These are phyloP conservation scores for Eucera pruinosa DNA, from an alignment of 2,888 invertebrate species.

Conservation along the genomic window DNA sequence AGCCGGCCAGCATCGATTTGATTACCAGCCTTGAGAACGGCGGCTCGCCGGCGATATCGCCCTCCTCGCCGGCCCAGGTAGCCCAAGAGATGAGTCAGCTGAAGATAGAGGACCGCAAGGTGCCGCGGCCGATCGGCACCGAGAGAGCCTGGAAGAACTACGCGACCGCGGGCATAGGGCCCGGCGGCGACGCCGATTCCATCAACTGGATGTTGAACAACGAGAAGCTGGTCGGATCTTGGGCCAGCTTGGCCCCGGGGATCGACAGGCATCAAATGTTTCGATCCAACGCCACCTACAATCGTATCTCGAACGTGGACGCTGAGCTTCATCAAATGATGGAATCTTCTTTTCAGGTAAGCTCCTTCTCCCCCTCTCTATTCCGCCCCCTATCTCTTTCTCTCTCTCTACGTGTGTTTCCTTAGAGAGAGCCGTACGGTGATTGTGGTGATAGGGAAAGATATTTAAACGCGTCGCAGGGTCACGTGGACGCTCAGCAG, in stretches of 20 bases:
- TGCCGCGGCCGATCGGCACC: constrained; percentile 92
- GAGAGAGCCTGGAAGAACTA: constrained; percentile 90
- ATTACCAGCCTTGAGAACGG: constrained; percentile 84
- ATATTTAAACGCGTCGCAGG: too few relatives aligned
- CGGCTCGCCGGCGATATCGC: constrained; percentile 84
- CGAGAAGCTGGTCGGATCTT: constrained; percentile 82
- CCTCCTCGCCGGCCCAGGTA: constrained; percentile 84
- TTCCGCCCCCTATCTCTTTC: too few relatives aligned
- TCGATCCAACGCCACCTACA: constrained; percentile 78
- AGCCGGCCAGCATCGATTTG: constrained; percentile 77
- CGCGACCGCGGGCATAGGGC: constrained; percentile 75
- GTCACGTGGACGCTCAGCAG: constrained; percentile 80
- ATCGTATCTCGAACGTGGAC: constrained; percentile 79
- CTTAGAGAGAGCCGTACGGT: too few relatives aligned
- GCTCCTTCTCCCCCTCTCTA: neutral
- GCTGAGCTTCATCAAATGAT: constrained; percentile 85
- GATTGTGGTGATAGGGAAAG: too few relatives aligned
- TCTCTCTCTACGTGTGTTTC: too few relatives aligned
- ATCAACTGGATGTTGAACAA: constrained; percentile 85
- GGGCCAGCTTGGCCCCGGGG: constrained; percentile 79
- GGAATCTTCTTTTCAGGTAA: constrained; percentile 85
- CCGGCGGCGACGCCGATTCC: constrained; percentile 81
- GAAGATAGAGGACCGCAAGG: constrained; percentile 86
- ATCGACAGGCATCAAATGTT: constrained; percentile 82
- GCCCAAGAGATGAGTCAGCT: constrained; percentile 80